Evolutionary conservation across 2,888 invertebrate species (phyloP), one percentile per base, ranked within the genome.

Genomic region (Alcis repandata): DNA sequence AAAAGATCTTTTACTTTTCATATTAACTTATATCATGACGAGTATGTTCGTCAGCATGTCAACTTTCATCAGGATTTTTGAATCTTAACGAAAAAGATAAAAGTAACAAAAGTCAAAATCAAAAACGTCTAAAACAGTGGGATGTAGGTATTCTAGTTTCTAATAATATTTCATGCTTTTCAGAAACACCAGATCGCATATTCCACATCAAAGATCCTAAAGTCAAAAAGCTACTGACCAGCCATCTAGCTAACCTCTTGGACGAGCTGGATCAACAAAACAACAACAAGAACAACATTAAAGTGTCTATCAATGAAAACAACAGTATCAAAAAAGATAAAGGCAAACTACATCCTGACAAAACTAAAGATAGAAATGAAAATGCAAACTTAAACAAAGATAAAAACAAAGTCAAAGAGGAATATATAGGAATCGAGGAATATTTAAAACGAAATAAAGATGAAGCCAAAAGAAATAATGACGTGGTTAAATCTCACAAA

Each of bases 231-330:
- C 74, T 87, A 20, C 66, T 92, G 0, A 85, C 84, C 0, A 82
- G 77, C 17, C 79, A 82, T 2, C 67, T 92, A 36, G 80, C 82
- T 1, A 77, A 73, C 27, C 73, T 92, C 20, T 64, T 92, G 32
- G 86, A 90, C 75, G 84, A 87, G 58, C 63, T 91, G 33, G 90
- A 90, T 1, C 78, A 79, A 40, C 85, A 87, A 67, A 82, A 85
- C 60, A 63, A 63, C 3, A 20, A 65, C 15, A 46, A 67, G 59
- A 63, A 22, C 20, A 63, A 72, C 11, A 19, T 15, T 45, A 57
- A 59, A 65, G 63, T 27, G 43, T 48, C 20, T 33, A 67, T 38
- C 58, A 64, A 56, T 13, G 36, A 36, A 10, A 19, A 46, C 20
- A 45, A 15, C 6, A n/a, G n/a, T n/a, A 3, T 10, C 9, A 57